A percentile compares a stretch with the other conserved stretches of the same genome.
Conservation (phyloP, 2,113 vertebrate species). For the Pollimyrus isidori region DNA sequence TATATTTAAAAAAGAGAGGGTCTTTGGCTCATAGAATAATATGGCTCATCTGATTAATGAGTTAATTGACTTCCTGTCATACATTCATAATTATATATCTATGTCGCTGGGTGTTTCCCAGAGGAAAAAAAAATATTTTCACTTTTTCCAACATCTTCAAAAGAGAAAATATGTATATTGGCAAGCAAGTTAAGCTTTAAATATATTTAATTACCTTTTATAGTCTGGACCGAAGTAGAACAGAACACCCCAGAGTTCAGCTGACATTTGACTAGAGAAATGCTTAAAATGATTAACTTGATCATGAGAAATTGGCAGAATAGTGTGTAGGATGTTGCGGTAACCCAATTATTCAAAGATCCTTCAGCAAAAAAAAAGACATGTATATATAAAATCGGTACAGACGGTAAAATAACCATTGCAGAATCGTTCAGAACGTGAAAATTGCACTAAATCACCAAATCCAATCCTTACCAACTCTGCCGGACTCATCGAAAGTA, state of each 20-base stretch:
- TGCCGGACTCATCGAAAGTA: neutral
- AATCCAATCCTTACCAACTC: neutral
- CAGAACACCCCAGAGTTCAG: neutral
- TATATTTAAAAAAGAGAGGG: neutral
- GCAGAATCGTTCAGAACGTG: conserved; percentile 19
- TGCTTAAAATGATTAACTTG: neutral
- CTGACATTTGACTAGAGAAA: neutral
- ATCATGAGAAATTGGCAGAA: conserved; percentile 16
- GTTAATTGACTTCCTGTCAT: neutral
- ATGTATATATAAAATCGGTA: conserved; percentile 25
- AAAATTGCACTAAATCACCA: conserved; percentile 19
- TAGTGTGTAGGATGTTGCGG: conserved; percentile 16
- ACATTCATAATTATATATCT: neutral
- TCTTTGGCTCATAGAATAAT: neutral
- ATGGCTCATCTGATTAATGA: neutral
- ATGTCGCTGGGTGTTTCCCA: neutral
- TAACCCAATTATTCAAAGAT: conserved; percentile 23
- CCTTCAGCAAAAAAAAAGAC: conserved; percentile 14
- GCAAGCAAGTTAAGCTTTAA: neutral
- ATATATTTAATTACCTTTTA: neutral
- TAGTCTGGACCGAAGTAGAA: neutral
- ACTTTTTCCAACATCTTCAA: neutral
- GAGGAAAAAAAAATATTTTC: neutral
- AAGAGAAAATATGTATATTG: neutral
- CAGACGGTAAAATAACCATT: conserved; percentile 7